A percentile compares a stretch with the other conserved stretches of the same genome.
Evolutionary conservation across 1,140 invertebrate genomes (phyloP).

Genomic region (Eumeta japonica): DNA sequence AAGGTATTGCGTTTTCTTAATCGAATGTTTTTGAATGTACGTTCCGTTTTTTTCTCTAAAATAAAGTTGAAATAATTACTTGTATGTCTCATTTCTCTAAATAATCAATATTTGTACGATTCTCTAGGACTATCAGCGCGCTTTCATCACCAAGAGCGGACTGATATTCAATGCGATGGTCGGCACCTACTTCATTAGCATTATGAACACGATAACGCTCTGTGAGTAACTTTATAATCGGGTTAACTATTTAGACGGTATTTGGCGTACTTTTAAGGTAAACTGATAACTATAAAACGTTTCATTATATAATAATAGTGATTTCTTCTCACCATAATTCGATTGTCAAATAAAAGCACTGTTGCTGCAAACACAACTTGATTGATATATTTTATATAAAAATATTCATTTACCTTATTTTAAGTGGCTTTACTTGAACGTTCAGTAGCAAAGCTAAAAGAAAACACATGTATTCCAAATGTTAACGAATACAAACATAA

Average conservation of each 20-base stretch:
- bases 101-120: too few relatives aligned
- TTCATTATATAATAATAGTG: too few relatives aligned
- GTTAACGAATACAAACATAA: slow-evolving; percentile 9
- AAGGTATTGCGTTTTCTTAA: slow-evolving; percentile 5
- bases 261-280: background rate
- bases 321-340: slow-evolving; percentile 2
- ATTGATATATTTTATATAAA: too few relatives aligned
- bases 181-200: slow-evolving; percentile 75
- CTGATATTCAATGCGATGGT: slow-evolving; percentile 80
- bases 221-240: slow-evolving; percentile 62
- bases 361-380: too few relatives aligned
- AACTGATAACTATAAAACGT: background rate
- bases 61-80: too few relatives aligned
- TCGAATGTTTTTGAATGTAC: too few relatives aligned
- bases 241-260: background rate
- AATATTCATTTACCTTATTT: too few relatives aligned
- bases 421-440: too few relatives aligned
- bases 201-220: slow-evolving; percentile 74
- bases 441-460: too few relatives aligned
- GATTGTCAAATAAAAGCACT: too few relatives aligned
- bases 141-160: slow-evolving; percentile 75
- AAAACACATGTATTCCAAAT: slow-evolving; percentile 5
- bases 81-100: too few relatives aligned
- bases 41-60: too few relatives aligned
- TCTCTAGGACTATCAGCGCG: slow-evolving; percentile 66